Base-by-base conservation (phyloP, 2,797 vertebrate genomes). In the Neosilurus hyrtlii region DNA sequence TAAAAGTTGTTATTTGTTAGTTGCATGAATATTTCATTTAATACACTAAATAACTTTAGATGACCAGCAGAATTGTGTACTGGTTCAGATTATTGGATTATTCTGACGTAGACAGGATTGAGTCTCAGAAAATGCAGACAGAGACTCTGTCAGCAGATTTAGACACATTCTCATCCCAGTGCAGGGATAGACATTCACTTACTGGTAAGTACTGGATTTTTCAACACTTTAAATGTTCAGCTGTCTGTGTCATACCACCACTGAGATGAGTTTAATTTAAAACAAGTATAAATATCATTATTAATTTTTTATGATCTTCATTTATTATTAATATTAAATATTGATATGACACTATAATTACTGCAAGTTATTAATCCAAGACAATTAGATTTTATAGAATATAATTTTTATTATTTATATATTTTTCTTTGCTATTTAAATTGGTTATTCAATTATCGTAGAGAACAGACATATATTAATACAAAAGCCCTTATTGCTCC, bases 81-180 rank as follows among this genome's bases (percentile, higher is more conserved):
- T 87, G 89, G 89, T 88, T 79, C 87, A 84, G 91, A 92, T 92
- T 92, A 93, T 88, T 89, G 92, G 92, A 94, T 95, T 93, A 94
- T 78, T 88, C 56, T 86, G 86, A 79, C 86, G 88, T 82, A 90
- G 92, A 92, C 89, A 88, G 91, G 92, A 91, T 93, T 93, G 90
- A 88, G 90, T 91, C 86, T 89, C 87, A 86, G 83, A 87, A 90
- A 88, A 88, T 87, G 83, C 88, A 83, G 14, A 79, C 86, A 85
- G 85, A 9, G 20, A 75, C 86, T 78, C 83, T 82, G 88, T 91
- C 88, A 88, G 89, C 87, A 91, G 87, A 91, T 90, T 90, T 88
- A 83, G 83, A 66, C 26, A 85, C 87, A 80, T 54, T n/a, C 74
- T 61, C 63, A 67, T 70, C 49, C 22, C 65, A 26, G 65, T 62